Percentiles rank a stretch among this genome's conserved stretches.
phyloP scores from a whole-genome alignment of 2,797 vertebrate species.

The Sphenodon punctatus region DNA sequence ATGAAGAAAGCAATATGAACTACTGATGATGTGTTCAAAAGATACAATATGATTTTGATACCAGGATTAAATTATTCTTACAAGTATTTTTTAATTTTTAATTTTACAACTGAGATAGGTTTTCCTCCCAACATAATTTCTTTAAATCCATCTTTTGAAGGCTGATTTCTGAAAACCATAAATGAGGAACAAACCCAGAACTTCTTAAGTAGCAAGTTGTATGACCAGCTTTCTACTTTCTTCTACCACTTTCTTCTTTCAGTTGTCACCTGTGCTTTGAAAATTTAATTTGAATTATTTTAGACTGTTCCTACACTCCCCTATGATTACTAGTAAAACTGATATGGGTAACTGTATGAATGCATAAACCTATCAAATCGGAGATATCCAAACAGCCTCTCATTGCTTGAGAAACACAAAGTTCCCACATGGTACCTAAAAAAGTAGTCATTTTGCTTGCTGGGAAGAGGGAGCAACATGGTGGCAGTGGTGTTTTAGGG shows the following conservation, averaged over 20 bases:
- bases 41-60: neutral
- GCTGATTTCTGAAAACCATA: neutral
- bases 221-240: neutral
- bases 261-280: neutral
- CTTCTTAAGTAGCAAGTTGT: neutral
- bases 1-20: neutral
- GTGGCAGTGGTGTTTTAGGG: too few species aligned
- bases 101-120: neutral
- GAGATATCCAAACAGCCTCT: too few species aligned
- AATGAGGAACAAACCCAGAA: neutral
- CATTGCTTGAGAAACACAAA: too few species aligned
- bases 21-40: neutral
- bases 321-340: too few species aligned
- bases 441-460: too few species aligned
- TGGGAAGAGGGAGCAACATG: too few species aligned
- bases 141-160: neutral
- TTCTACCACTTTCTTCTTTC: neutral
- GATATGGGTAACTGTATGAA: too few species aligned
- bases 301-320: neutral
- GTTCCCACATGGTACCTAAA: too few species aligned
- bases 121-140: neutral
- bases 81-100: constrained; percentile 2
- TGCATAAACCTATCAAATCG: too few species aligned
- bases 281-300: neutral
- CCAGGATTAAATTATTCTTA: neutral